Percentiles rank a stretch among this genome's conserved stretches.
Evolutionary conservation across 2,797 vertebrate species (phyloP).

Genomic region (Alcedo atthis): DNA sequence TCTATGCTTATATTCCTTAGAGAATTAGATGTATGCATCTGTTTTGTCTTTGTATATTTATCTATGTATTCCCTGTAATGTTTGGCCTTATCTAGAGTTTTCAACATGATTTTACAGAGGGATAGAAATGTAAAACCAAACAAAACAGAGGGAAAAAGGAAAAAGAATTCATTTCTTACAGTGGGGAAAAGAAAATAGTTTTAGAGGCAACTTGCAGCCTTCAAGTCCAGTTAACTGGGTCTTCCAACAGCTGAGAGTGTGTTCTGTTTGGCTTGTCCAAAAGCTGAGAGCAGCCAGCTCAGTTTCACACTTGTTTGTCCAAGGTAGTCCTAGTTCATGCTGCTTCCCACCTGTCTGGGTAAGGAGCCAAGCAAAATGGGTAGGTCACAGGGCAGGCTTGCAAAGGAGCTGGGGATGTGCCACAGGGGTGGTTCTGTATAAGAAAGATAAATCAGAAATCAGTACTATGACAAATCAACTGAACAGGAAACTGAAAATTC

Average conservation of each 20-base stretch:
- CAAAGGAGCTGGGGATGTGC: no score
- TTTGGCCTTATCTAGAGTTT: not conserved
- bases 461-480: no score
- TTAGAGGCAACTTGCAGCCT: not conserved
- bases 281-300: no score
- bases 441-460: no score
- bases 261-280: not conserved
- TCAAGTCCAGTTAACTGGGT: not conserved
- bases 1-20: not conserved
- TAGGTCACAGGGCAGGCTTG: no score
- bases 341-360: no score
- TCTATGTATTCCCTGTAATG: not conserved
- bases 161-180: not conserved
- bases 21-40: not conserved
- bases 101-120: not conserved
- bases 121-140: not conserved
- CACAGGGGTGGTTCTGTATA: no score
- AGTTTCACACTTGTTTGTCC: no score
- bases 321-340: no score
- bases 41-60: not conserved
- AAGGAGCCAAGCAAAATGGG: no score
- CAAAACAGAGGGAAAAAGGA: not conserved
- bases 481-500: no score
- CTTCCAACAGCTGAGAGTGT: not conserved
- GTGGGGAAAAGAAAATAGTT: accelerated